These are phyloP conservation scores for Diabrotica undecimpunctata DNA, from an alignment of 1,140 invertebrate genomes.

Conservation along the genomic window DNA sequence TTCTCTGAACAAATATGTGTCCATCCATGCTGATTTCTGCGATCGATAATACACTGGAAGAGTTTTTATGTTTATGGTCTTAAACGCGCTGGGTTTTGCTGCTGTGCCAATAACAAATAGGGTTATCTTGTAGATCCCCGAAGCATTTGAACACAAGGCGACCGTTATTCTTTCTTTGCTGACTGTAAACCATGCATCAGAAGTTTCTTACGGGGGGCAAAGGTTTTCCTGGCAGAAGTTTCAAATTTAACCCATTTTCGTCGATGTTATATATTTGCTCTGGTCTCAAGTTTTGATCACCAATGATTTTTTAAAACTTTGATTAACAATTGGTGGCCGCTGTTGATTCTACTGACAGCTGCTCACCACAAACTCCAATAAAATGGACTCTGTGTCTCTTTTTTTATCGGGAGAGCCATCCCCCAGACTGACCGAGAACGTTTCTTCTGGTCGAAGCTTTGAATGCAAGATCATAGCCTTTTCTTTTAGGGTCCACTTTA, in stretches of 20 bases:
- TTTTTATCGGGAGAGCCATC: conserved; percentile 27
- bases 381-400: conserved; percentile 11
- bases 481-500: conserved; percentile 29
- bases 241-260: neutral
- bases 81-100: no score
- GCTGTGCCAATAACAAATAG: no score
- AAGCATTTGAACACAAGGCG: neutral
- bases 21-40: no score
- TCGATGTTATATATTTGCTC: conserved; percentile 1
- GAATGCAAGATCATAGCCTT: conserved; percentile 25
- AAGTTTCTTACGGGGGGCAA: neutral
- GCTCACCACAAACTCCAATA: no score
- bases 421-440: conserved; percentile 36
- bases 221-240: neutral
- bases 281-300: neutral
- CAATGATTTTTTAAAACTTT: neutral
- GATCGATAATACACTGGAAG: no score
- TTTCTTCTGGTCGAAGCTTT: conserved; percentile 27
- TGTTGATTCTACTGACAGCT: neutral
- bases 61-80: no score
- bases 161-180: conserved; percentile 12
- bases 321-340: neutral
- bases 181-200: neutral
- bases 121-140: no score
- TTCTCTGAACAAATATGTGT: no score